A percentile compares a stretch with the other conserved stretches of the same genome.
These are phyloP conservation scores for Sphyrna mokarran DNA, from an alignment of 2,113 vertebrate genomes.

Conservation along the genomic window DNA sequence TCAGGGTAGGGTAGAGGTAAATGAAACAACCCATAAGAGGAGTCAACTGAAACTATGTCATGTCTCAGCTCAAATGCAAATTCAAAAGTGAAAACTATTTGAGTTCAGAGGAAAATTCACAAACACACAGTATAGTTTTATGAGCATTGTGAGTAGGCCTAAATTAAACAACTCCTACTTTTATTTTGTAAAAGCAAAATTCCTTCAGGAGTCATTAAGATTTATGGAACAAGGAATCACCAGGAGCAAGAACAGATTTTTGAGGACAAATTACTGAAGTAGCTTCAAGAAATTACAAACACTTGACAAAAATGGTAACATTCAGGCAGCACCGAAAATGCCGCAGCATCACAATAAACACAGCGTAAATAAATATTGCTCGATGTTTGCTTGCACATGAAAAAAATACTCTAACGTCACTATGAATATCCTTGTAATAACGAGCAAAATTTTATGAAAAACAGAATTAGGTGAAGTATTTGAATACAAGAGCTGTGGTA, in stretches of 20 bases:
- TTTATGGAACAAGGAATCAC: neutral
- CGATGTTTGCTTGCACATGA: neutral
- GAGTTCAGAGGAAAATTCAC: neutral
- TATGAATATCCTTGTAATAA: conserved; percentile 8
- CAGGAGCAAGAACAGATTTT: neutral
- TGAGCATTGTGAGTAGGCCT: neutral
- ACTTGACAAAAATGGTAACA: neutral
- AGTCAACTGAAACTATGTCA: neutral
- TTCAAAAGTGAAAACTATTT: neutral
- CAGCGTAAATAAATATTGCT: neutral
- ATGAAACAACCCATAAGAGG: neutral
- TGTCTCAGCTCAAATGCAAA: neutral
- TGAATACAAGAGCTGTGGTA: neutral
- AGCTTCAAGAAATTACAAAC: neutral
- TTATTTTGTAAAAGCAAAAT: neutral
- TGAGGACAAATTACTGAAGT: neutral
- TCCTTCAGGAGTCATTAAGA: neutral
- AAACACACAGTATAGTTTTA: neutral
- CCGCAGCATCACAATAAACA: neutral
- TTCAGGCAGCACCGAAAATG: neutral
- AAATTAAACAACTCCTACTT: neutral
- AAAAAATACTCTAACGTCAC: neutral
- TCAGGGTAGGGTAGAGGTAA: neutral
- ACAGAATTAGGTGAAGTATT: neutral
- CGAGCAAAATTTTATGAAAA: neutral